Conservation (phyloP, 2,113 vertebrate genomes). For the Eupsittula cactorum region DNA sequence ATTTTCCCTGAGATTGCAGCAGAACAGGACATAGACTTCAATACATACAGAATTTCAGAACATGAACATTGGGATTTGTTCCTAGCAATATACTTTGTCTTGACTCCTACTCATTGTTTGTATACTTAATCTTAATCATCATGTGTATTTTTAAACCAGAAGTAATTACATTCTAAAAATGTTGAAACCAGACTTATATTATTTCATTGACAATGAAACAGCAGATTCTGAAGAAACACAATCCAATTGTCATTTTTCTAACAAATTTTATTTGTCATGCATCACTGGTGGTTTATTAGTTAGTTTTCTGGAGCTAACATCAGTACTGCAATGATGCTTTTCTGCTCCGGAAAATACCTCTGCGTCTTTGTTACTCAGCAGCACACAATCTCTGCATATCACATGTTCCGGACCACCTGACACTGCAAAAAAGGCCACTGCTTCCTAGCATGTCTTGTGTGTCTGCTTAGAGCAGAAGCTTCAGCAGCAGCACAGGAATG, state of each 20-base stretch:
- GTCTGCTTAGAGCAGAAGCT: neutral
- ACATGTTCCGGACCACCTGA: neutral
- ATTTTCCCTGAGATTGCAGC: neutral
- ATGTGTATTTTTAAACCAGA: neutral
- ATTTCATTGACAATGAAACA: neutral
- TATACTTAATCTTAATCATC: neutral
- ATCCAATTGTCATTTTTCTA: neutral
- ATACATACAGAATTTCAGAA: constrained; percentile 9
- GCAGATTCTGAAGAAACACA: neutral
- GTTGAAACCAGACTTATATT: neutral
- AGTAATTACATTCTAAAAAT: neutral
- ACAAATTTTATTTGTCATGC: neutral
- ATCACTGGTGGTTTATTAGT: neutral
- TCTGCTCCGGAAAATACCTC: neutral
- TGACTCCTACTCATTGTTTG: neutral
- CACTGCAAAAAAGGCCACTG: neutral
- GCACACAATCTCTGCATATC: neutral
- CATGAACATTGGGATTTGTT: neutral
- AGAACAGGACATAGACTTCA: neutral
- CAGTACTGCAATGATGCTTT: neutral
- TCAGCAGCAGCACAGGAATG: neutral
- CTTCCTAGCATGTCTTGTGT: neutral
- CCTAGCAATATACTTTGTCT: neutral
- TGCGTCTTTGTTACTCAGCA: neutral
- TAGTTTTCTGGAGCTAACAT: neutral